phyloP scores from a whole-genome alignment of 1,140 invertebrate genomes.

The Euglossa dilemma region DNA sequence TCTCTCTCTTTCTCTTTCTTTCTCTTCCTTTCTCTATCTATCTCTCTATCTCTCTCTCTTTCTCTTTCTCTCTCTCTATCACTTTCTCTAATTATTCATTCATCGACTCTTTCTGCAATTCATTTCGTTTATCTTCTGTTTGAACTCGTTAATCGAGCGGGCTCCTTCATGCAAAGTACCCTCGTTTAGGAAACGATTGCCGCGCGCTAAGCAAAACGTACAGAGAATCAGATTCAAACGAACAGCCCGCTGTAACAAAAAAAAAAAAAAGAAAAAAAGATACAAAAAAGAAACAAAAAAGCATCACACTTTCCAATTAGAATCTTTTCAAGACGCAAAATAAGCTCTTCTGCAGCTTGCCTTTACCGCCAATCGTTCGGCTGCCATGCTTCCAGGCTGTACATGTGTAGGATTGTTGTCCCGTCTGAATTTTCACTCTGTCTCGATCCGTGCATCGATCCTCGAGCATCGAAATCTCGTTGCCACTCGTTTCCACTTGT shows the following conservation, averaged over 20 bases:
- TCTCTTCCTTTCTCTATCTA: constrained; percentile 1
- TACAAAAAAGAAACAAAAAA: neutral
- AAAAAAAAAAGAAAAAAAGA: too few species aligned
- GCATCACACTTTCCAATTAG: constrained; percentile 4
- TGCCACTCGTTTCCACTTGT: too few species aligned
- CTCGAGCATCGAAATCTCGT: neutral
- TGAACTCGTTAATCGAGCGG: constrained; percentile 41
- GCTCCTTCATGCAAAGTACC: constrained; percentile 33
- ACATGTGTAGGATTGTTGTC: constrained; percentile 63
- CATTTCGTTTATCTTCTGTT: constrained; percentile 52
- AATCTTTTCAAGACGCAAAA: constrained; percentile 15
- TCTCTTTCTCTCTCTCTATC: neutral
- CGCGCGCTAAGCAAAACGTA: constrained; percentile 24
- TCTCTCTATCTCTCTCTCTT: neutral
- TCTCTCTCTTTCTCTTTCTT: neutral
- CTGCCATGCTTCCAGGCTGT: constrained; percentile 68
- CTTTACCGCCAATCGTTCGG: constrained; percentile 57
- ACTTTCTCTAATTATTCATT: constrained; percentile 19
- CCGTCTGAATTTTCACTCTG: constrained; percentile 39
- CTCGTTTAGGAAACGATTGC: constrained; percentile 19
- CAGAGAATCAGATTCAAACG: neutral
- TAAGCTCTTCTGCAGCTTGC: constrained; percentile 59
- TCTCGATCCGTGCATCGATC: constrained; percentile 31
- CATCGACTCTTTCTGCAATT: neutral
- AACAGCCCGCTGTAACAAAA: too few species aligned